A percentile compares a stretch with the other conserved stretches of the same genome.
Conservation (phyloP, 2,888 invertebrate species). For the Drymonia ruficornis region DNA sequence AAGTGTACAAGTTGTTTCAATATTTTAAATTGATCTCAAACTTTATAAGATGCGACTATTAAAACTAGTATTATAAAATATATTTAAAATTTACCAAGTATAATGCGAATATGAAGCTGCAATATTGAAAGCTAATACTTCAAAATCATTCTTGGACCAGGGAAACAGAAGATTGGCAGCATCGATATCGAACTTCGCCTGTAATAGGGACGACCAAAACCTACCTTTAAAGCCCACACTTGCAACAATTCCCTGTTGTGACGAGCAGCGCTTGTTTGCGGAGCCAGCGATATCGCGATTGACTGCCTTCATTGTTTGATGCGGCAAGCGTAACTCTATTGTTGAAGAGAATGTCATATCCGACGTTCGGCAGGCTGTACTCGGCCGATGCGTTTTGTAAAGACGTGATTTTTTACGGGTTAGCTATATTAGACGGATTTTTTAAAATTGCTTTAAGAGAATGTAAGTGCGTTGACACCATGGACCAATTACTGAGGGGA, state of each 20-base stretch:
- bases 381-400: constrained; percentile 12
- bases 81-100: too few species aligned
- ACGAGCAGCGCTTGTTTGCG: constrained; percentile 51
- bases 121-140: neutral
- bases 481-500: too few species aligned
- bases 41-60: too few species aligned
- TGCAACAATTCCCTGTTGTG: constrained; percentile 45
- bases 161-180: constrained; percentile 44
- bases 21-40: too few species aligned
- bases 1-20: too few species aligned
- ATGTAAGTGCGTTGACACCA: too few species aligned
- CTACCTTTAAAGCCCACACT: constrained; percentile 46
- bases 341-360: constrained; percentile 55
- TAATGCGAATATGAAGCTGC: too few species aligned
- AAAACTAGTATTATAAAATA: too few species aligned
- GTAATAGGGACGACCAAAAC: constrained; percentile 45
- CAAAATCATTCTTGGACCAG: neutral
- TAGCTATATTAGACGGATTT: too few species aligned
- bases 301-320: constrained; percentile 63
- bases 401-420: neutral
- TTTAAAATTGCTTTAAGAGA: neutral
- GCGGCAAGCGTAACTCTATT: constrained; percentile 54
- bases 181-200: constrained; percentile 45
- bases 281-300: constrained; percentile 61
- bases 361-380: constrained; percentile 17